Conservation (phyloP, 2,797 vertebrate genomes). For the Xenops minutus region DNA sequence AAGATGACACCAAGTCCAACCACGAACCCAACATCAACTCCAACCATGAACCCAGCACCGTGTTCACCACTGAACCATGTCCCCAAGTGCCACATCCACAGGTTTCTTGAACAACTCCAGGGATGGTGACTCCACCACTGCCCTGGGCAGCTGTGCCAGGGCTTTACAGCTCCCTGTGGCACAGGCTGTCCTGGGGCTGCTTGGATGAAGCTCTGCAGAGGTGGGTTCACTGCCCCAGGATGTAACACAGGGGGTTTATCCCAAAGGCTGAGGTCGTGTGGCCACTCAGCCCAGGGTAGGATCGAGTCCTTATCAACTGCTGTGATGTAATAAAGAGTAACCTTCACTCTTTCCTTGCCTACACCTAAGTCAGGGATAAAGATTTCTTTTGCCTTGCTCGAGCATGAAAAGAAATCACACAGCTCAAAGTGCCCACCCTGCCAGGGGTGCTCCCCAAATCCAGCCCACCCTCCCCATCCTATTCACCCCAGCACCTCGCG, state of each 20-base stretch:
- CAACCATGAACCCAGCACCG: neutral
- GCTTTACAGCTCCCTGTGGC: neutral
- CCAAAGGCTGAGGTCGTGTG: neutral
- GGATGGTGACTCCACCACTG: neutral
- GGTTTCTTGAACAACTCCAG: neutral
- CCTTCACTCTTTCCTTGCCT: neutral
- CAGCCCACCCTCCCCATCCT: neutral
- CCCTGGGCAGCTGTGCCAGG: neutral
- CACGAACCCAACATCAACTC: neutral
- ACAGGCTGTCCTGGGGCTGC: neutral
- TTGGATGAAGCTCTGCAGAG: fast-evolving
- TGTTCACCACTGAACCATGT: neutral
- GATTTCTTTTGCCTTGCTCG: neutral
- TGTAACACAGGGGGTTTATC: fast-evolving
- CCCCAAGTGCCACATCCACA: neutral
- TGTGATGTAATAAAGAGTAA: neutral
- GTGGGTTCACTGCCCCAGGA: neutral
- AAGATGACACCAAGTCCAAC: neutral
- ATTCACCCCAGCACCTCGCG: neutral
- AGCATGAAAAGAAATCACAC: neutral
- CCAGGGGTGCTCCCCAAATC: neutral
- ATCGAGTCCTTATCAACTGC: neutral
- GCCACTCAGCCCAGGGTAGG: neutral
- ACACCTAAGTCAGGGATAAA: neutral
- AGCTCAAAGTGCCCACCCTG: neutral